These are phyloP conservation scores for Corella eumyota DNA, from an alignment of 23 tunicate species.

Conservation along the genomic window DNA sequence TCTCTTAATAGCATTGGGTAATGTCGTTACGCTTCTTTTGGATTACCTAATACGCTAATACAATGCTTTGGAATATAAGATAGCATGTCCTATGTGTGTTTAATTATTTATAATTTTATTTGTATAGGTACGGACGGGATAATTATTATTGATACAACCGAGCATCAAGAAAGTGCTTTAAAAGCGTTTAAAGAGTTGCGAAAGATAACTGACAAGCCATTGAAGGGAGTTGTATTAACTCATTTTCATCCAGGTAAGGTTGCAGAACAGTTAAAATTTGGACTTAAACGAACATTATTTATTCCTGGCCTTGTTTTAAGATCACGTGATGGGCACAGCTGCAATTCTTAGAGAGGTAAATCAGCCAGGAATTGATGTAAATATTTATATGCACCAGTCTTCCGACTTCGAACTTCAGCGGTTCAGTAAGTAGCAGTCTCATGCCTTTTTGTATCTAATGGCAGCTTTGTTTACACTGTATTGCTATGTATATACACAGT, in stretches of 20 bases:
- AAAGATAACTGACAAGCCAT: slow-evolving; percentile 48
- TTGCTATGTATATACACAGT: too few species aligned
- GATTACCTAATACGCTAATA: too few species aligned
- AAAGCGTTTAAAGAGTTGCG: slow-evolving; percentile 31
- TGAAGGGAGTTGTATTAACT: slow-evolving; percentile 49
- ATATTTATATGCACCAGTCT: slow-evolving; percentile 25
- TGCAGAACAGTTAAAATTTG: not conserved
- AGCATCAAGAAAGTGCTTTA: slow-evolving; percentile 9
- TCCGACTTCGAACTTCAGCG: slow-evolving; percentile 14
- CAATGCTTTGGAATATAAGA: not conserved
- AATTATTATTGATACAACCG: slow-evolving; percentile 83
- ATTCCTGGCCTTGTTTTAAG: slow-evolving; percentile 5
- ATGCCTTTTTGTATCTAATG: not conserved
- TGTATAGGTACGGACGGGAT: slow-evolving; percentile 57
- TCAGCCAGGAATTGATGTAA: not conserved
- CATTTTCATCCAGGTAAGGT: slow-evolving; percentile 76
- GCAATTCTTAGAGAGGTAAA: slow-evolving; percentile 4
- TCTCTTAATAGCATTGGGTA: too few species aligned
- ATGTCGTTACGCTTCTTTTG: too few species aligned
- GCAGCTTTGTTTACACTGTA: not conserved
- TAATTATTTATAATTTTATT: slow-evolving; percentile 1
- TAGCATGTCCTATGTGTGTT: not conserved
- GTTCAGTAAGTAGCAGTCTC: slow-evolving; percentile 16
- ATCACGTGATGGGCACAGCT: slow-evolving; percentile 33
- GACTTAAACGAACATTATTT: not conserved